phyloP scores from a whole-genome alignment of 2,888 invertebrate species.

The Caenorhabditis angaria region DNA sequence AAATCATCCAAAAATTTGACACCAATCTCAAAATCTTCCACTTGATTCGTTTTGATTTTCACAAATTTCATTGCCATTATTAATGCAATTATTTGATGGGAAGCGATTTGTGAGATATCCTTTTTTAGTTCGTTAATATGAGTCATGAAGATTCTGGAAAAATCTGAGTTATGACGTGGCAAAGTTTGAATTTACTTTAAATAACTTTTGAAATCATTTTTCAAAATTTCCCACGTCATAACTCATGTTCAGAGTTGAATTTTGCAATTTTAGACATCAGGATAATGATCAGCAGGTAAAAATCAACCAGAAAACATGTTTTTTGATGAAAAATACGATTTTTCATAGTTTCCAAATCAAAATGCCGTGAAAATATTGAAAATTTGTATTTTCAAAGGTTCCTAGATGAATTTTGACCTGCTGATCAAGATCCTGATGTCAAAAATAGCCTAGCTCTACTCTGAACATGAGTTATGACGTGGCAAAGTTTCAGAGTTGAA shows the following conservation, averaged over 20 bases:
- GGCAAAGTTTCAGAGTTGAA: too few species aligned
- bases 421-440: too few species aligned
- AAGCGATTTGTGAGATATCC: conserved; percentile 76
- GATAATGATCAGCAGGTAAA: too few species aligned
- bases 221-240: too few species aligned
- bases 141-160: conserved; percentile 63
- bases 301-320: background rate
- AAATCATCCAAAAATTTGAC: conserved; percentile 98
- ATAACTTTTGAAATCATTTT: conserved; percentile 6
- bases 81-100: conserved; percentile 93
- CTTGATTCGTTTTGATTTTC: conserved; percentile 92
- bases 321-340: background rate
- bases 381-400: conserved; percentile 1
- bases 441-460: too few species aligned
- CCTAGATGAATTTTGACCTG: too few species aligned
- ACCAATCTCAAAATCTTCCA: conserved; percentile 97
- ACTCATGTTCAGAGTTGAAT: too few species aligned
- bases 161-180: background rate
- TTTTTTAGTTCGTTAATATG: conserved; percentile 85
- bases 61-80: conserved; percentile 99
- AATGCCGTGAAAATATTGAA: background rate
- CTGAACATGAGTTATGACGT: too few species aligned
- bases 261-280: too few species aligned
- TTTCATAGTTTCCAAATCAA: background rate
- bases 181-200: too few species aligned